Conservation (phyloP, 2,113 vertebrate genomes). For the Athene noctua region DNA sequence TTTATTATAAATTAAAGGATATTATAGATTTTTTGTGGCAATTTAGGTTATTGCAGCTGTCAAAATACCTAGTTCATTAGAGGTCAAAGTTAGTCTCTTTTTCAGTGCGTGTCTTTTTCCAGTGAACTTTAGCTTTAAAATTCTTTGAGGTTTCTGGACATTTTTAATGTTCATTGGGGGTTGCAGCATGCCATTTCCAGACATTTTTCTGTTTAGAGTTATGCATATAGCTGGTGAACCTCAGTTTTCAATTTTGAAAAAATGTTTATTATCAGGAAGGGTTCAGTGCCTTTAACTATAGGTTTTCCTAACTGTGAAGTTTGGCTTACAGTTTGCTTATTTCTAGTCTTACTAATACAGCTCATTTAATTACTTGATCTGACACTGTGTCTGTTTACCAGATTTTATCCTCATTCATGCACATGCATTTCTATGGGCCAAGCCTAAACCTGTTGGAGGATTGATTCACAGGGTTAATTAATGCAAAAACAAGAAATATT, state of each 20-base stretch:
- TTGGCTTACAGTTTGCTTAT: background rate
- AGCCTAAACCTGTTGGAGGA: background rate
- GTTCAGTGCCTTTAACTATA: background rate
- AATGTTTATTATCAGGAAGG: background rate
- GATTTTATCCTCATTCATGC: background rate
- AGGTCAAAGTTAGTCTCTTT: constrained; percentile 17
- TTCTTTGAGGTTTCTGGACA: background rate
- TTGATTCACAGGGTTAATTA: background rate
- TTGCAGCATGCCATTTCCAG: background rate
- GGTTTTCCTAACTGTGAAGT: background rate
- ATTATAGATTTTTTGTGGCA: background rate
- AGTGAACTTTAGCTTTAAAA: constrained; percentile 32
- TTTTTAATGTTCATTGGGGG: background rate
- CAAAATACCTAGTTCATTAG: background rate
- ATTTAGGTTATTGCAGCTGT: constrained; percentile 20
- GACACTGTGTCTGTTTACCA: background rate
- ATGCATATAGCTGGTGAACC: background rate
- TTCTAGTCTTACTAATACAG: background rate
- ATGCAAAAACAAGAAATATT: background rate
- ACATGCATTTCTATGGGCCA: background rate
- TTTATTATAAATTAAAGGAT: constrained; percentile 21
- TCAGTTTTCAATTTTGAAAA: background rate
- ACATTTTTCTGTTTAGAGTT: background rate
- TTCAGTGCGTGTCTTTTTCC: constrained; percentile 23
- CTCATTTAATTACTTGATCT: background rate